Evolutionary conservation across 2,113 vertebrate genomes (phyloP).

Genomic region (Dendropsophus ebraccatus): DNA sequence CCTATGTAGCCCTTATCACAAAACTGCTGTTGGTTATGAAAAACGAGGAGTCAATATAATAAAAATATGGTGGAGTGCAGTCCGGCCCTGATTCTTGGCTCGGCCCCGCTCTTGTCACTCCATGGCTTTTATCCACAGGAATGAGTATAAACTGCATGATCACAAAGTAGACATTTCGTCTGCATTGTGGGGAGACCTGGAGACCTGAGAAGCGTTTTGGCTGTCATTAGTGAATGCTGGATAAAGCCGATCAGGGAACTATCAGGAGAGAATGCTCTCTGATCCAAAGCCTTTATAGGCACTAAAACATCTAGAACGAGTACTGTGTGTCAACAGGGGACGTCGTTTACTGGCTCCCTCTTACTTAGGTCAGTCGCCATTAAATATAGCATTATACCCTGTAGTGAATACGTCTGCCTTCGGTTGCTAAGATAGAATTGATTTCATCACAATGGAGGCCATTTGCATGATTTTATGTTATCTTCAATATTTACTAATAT

Average conservation of each 20-base stretch:
- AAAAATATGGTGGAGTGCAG: neutral
- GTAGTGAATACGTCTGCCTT: neutral
- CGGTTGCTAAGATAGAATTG: neutral
- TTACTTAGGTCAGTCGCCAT: constrained; percentile 36
- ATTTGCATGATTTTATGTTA: neutral
- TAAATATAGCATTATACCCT: constrained; percentile 41
- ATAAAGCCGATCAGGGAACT: constrained; percentile 50
- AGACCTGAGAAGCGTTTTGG: constrained; percentile 32
- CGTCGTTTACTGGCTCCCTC: constrained; percentile 14
- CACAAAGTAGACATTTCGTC: constrained; percentile 40
- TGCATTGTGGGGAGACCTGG: constrained; percentile 34
- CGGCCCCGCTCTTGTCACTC: constrained; percentile 17
- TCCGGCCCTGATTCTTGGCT: constrained; percentile 23
- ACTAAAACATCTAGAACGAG: constrained; percentile 35
- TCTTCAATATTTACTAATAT: neutral
- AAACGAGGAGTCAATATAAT: neutral
- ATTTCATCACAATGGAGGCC: neutral
- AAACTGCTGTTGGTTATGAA: neutral
- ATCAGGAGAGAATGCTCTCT: constrained; percentile 29
- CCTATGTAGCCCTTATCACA: neutral
- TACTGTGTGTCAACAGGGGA: constrained; percentile 29
- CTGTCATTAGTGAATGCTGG: constrained; percentile 50
- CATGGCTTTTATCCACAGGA: constrained; percentile 40
- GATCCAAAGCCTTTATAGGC: constrained; percentile 45
- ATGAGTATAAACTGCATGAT: constrained; percentile 18